phyloP scores from a whole-genome alignment of 1,140 invertebrate species.

The Bombus fervidus region DNA sequence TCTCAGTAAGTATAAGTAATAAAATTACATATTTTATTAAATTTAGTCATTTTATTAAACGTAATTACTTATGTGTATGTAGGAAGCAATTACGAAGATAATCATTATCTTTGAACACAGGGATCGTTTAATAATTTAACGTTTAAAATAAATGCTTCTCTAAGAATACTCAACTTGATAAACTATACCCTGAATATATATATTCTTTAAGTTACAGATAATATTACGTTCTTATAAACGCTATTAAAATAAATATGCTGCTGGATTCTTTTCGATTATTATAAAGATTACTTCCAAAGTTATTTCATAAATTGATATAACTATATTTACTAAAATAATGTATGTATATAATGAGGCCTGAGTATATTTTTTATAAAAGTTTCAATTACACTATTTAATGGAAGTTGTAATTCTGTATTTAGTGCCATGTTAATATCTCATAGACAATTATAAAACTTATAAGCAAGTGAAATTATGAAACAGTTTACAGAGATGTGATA shows the following conservation, averaged over 20 bases:
- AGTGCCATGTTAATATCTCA: conserved; percentile 42
- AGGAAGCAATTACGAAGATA: neutral
- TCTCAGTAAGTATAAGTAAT: neutral
- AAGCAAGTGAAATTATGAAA: conserved; percentile 46
- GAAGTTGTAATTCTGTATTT: conserved; percentile 45
- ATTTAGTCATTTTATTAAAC: neutral
- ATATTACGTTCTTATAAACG: neutral
- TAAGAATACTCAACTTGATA: conserved; percentile 7
- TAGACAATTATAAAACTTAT: conserved; percentile 37
- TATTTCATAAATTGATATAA: conserved; percentile 7
- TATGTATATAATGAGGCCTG: conserved; percentile 25
- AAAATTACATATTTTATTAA: neutral
- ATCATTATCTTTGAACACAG: conserved; percentile 13
- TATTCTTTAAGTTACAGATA: conserved; percentile 3
- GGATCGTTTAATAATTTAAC: neutral
- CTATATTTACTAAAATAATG: conserved; percentile 27
- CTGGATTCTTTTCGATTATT: neutral
- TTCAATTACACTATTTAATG: conserved; percentile 22
- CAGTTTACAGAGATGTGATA: conserved; percentile 38
- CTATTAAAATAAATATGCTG: conserved; percentile 4
- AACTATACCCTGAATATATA: neutral
- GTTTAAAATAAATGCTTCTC: conserved; percentile 3
- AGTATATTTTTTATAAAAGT: conserved; percentile 34
- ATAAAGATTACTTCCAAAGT: conserved; percentile 39
- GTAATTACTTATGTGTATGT: neutral